Conservation (phyloP, 2,888 invertebrate species). For the Orchestes rusci region DNA sequence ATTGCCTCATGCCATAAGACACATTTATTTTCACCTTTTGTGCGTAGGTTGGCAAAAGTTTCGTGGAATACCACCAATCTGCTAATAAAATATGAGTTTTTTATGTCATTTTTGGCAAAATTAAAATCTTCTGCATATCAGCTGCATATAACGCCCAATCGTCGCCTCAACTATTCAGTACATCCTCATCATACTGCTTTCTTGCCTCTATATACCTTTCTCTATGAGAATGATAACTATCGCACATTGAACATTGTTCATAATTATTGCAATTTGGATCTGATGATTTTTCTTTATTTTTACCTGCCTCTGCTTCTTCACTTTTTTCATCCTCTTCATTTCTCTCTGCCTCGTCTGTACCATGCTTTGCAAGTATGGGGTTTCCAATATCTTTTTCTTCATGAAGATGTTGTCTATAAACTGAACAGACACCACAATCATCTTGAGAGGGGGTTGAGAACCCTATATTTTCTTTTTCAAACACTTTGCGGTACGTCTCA, state of each 20-base stretch:
- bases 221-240: constrained; percentile 4
- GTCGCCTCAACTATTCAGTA: not conserved
- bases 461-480: constrained; percentile 6
- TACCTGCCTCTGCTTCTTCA: no score
- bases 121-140: constrained; percentile 12
- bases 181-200: constrained; percentile 6
- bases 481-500: constrained; percentile 4
- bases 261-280: no score
- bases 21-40: constrained; percentile 5
- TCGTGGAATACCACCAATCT: constrained; percentile 9
- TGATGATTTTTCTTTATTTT: no score
- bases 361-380: no score
- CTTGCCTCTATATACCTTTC: constrained; percentile 3
- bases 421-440: constrained; percentile 8
- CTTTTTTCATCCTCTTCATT: not conserved
- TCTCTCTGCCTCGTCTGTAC: not conserved
- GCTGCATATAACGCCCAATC: constrained; percentile 3
- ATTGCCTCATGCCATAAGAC: constrained; percentile 22
- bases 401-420: constrained; percentile 3
- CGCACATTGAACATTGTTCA: constrained; percentile 5
- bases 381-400: no score
- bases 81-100: constrained; percentile 11
- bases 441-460: constrained; percentile 7
- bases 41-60: constrained; percentile 6
- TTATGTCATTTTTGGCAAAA: constrained; percentile 8